Base-by-base conservation (phyloP, 2,888 invertebrate genomes). In the Drosophila acutilabella region DNA sequence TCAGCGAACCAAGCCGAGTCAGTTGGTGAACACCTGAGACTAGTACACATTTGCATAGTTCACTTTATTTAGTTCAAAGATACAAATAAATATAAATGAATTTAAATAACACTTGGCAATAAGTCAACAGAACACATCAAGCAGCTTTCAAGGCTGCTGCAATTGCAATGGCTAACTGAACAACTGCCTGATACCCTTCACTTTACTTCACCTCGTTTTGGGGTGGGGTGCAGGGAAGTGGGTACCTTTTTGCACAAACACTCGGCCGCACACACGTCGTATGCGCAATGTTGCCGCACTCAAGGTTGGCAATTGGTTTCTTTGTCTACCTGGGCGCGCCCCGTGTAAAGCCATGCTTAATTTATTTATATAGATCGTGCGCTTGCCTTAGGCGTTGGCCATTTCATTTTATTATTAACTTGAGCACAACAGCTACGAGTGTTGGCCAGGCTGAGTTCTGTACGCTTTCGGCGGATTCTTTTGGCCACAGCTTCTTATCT, bases 331-430 rank as follows among this genome's bases (percentile, higher is more conserved):
- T 69, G 79, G 82, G 74, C 71, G 87, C 83, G 75, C 78, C 89
- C 72, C 72, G 50, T 73, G 84, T 75, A 85, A 81, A 74, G 79
- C 68, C 71, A 64, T 56, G 64, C 71, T 73, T 81, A 72, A 82
- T 81, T 82, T 81, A 78, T 81, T 78, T 90, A 90, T 90, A 77
- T 90, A 86, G 83, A 86, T 88, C 84, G 89, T 75, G 82, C 72
- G 80, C 76, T 79, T 26, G 83, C 83, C 87, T 86, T 67, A 86
- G 83, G 83, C 89, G 87, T 84, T 88, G 89, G 67, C 87, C 82
- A 86, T 79, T 70, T 85, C 73, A 75, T 86, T 86, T 30, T 80
- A 70, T 77, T 83, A 70, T 78, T 64, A 70, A 73, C 73, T 61
- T 56, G 50, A 52, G 38, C 62, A 64, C 59, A 36, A 18, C 36